Base-by-base conservation (phyloP, 2,113 vertebrate genomes). In the Camelus dromedarius region DNA sequence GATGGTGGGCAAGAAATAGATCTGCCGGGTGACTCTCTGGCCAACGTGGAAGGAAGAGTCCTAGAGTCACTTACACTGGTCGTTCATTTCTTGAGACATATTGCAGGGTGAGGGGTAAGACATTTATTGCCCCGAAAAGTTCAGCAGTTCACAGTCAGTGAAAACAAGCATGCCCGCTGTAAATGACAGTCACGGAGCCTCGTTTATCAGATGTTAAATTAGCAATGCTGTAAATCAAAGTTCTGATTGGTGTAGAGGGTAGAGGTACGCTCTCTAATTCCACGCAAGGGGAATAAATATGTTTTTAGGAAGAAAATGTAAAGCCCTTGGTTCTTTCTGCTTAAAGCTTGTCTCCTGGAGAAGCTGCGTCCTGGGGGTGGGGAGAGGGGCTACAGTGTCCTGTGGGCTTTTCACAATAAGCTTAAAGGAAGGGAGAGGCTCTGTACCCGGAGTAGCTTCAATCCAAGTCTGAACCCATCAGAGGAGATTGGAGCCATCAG, bases 121-220 rank as follows among this genome's bases (percentile, higher is more conserved):
- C 91, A 92, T 97, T 97, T 95, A 98, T 83, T 89, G 79, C 92
- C 94, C 0, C 0, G 82, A 89, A 87, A 38, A 97, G 87, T 92
- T 96, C 88, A 95, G 76, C 89, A 90, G 96, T 79, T 97, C 97
- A 91, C 54, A 80, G 52, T 95, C 98, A 93, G 95, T 95, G 93
- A 97, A 97, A 98, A 95, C 94, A 92, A 97, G 91, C 42, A 62
- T 88, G 94, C 79, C 83, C 92, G 85, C 79, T 95, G 20, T 96
- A 98, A 98, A 97, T 64, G 95, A 97, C 67, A 96, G 86, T 85
- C 93, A 38, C 20, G 14, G 93, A 35, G 66, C 32, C 42, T 42
- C 2, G 0, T 94, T 95, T 93, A 93, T 93, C 95, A 89, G 93
- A 75, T 93, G 75, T 42, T 56, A 98, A 95, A 95, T 88, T 88